These are phyloP conservation scores for Enteromius treurensis DNA, from an alignment of 2,797 vertebrate genomes.

Conservation along the genomic window DNA sequence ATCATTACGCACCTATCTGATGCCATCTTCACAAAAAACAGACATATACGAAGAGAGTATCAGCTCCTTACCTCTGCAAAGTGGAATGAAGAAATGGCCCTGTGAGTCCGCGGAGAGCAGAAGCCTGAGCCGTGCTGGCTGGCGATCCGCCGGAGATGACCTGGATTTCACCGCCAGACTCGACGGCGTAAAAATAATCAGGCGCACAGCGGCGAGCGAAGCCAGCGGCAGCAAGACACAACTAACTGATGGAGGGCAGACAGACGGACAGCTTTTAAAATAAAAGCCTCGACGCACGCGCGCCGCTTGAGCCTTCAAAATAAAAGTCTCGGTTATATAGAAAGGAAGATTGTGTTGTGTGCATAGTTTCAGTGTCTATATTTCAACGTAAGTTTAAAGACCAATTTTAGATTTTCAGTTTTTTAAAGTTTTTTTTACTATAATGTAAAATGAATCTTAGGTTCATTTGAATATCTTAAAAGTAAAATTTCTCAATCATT, in stretches of 20 bases:
- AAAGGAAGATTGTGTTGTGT: background rate
- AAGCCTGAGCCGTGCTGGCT: conserved; percentile 20
- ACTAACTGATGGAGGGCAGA: conserved; percentile 6
- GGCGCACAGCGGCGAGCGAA: conserved; percentile 46
- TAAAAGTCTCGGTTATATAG: conserved; percentile 6
- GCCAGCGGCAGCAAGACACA: conserved; percentile 5
- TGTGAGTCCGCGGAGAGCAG: conserved; percentile 3
- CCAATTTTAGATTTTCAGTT: background rate
- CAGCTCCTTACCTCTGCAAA: conserved; percentile 34
- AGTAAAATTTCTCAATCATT: background rate
- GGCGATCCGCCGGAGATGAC: conserved; percentile 52
- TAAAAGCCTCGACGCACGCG: conserved; percentile 11
- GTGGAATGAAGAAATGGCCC: conserved; percentile 12
- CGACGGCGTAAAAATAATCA: conserved; percentile 52
- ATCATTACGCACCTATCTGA: conserved; percentile 32
- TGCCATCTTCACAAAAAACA: conserved; percentile 24
- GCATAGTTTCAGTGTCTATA: background rate
- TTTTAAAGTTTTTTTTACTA: background rate
- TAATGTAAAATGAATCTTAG: background rate
- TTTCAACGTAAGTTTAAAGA: background rate
- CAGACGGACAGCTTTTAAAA: conserved; percentile 27
- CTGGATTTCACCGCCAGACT: conserved; percentile 61
- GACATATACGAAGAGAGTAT: background rate
- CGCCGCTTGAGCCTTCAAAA: conserved; percentile 24
- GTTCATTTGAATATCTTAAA: background rate